A percentile compares a stretch with the other conserved stretches of the same genome.
Evolutionary conservation across 2,113 vertebrate species (phyloP).

Genomic region (Abramis brama): DNA sequence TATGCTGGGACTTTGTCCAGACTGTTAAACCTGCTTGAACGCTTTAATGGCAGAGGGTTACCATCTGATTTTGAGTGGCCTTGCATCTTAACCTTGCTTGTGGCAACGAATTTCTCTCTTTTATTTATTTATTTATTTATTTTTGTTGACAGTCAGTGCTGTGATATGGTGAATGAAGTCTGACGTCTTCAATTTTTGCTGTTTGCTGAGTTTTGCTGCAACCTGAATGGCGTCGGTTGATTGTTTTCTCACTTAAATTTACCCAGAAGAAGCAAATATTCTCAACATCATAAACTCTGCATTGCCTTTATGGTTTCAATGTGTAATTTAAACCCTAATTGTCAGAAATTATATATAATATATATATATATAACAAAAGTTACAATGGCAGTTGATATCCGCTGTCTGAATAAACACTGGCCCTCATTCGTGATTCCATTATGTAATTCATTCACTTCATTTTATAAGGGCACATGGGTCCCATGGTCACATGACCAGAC

Average conservation of each 20-base stretch:
- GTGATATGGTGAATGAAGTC: constrained; percentile 41
- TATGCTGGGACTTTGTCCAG: constrained; percentile 10
- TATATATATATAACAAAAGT: not conserved
- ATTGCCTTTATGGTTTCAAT: not conserved
- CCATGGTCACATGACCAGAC: constrained; percentile 61
- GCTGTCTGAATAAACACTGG: constrained; percentile 5
- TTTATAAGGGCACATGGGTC: constrained; percentile 47
- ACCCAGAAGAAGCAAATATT: constrained; percentile 8
- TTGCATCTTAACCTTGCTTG: constrained; percentile 54
- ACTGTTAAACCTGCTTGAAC: constrained; percentile 42
- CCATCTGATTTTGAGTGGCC: constrained; percentile 32
- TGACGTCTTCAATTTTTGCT: constrained; percentile 38
- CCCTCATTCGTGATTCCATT: constrained; percentile 26
- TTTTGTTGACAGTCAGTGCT: constrained; percentile 30
- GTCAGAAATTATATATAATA: not conserved
- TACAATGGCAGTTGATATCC: not conserved
- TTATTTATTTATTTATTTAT: constrained; percentile 5
- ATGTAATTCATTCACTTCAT: constrained; percentile 45
- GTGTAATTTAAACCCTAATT: not conserved
- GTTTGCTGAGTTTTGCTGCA: constrained; percentile 46
- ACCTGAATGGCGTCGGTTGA: constrained; percentile 10
- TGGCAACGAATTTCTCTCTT: constrained; percentile 43
- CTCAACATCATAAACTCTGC: not conserved
- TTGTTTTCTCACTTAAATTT: constrained; percentile 29
- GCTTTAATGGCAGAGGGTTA: constrained; percentile 40